phyloP scores from a whole-genome alignment of 2,797 vertebrate genomes.

The Hydrocynus forskahlii region DNA sequence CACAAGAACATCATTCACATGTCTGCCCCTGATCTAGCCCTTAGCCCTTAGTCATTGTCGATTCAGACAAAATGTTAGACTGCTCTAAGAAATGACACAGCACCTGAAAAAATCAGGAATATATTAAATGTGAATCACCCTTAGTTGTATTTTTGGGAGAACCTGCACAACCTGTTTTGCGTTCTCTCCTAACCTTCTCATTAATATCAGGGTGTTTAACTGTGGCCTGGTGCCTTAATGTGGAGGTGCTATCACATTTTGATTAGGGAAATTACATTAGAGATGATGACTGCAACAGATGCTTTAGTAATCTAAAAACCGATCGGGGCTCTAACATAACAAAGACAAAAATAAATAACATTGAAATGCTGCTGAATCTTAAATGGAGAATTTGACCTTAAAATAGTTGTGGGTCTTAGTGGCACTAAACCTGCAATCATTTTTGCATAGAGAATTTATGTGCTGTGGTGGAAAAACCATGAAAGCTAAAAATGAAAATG shows the following conservation, averaged over 20 bases:
- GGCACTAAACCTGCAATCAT: background rate
- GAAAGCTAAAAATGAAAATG: background rate
- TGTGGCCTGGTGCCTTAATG: background rate
- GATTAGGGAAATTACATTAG: constrained; percentile 1
- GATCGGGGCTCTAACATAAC: constrained; percentile 14
- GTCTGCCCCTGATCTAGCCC: constrained; percentile 37
- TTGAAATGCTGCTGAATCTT: background rate
- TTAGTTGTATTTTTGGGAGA: background rate
- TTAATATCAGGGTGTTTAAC: background rate
- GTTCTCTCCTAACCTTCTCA: no score
- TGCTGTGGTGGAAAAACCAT: background rate
- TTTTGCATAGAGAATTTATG: background rate
- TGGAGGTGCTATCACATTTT: constrained; percentile 5
- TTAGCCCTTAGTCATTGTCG: background rate
- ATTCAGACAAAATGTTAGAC: background rate
- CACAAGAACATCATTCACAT: constrained; percentile 63
- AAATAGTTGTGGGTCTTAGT: background rate
- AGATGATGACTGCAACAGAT: constrained; percentile 25
- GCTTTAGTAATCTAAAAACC: constrained; percentile 11
- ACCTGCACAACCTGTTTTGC: background rate
- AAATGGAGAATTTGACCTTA: background rate
- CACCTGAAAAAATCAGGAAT: background rate
- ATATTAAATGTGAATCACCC: background rate
- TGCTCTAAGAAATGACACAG: background rate
- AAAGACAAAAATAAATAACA: background rate